Base-by-base conservation (phyloP, 2,797 vertebrate species). In the Sciaenops ocellatus region DNA sequence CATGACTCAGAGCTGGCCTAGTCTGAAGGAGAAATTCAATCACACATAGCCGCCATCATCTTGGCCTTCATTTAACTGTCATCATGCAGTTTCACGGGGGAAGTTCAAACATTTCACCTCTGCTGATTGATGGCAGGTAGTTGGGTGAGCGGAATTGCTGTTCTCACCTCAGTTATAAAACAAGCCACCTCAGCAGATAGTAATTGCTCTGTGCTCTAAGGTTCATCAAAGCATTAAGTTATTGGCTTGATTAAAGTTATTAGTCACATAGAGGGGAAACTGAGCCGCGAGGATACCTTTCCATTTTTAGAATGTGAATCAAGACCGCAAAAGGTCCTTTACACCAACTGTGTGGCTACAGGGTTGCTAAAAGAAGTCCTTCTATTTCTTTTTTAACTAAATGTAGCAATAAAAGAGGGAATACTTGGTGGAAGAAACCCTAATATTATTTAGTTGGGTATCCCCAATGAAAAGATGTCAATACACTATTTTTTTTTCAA, bases 151-250 rank as follows among this genome's bases (percentile, higher is more conserved):
- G 80, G 85, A 94, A 93, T 89, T 87, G 87, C 90, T 82, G 90
- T 89, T 90, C 89, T 94, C 91, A 92, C 90, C 89, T 92, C 88
- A 44, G 90, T 91, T 94, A 92, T 92, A 92, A 94, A 94, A 94
- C 69, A 74, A 74, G 87, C 91, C 89, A 88, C 70, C 91, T 95
- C 95, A 95, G 94, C 94, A 94, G 79, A 94, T 93, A 90, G 82
- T 93, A 95, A 95, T 95, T 94, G 93, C 89, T 89, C 83, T 34
- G 78, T 82, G 89, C 86, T 89, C 88, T 73, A 86, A 87, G 87
- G 91, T 94, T 94, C 92, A 94, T 94, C 93, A 94, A 93, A 92
- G 90, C 90, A 94, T 94, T 93, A 94, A 78, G 76, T 89, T 90
- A 92, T 90, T 91, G 89, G 90, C 88, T 90, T 94, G 91, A 95